A percentile compares a stretch with the other conserved stretches of the same genome.
Conservation (phyloP, 2,113 vertebrate genomes). For the Lampris incognitus region DNA sequence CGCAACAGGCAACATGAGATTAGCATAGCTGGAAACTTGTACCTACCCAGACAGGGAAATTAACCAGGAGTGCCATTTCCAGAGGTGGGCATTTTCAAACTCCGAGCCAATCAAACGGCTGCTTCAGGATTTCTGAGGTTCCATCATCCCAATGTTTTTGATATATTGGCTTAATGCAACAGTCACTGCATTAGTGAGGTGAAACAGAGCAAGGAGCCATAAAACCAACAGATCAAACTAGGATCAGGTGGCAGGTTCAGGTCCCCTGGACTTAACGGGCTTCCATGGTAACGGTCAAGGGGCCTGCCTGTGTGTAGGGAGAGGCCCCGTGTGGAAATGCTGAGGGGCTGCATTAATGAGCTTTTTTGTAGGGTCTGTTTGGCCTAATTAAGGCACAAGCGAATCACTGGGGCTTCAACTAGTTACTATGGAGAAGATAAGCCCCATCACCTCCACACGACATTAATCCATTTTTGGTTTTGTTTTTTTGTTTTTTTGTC, state of each 20-base stretch:
- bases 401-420: constrained; percentile 25
- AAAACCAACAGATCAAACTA: constrained; percentile 21
- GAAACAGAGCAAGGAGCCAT: not conserved
- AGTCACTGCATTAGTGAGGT: not conserved
- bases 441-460: constrained; percentile 35
- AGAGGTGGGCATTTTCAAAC: no score
- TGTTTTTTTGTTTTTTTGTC: not conserved
- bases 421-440: constrained; percentile 34
- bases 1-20: no score
- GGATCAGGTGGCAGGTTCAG: constrained; percentile 11
- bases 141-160: no score
- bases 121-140: no score
- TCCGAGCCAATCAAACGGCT: no score
- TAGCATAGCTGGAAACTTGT: no score
- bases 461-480: not conserved
- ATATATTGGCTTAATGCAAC: not conserved
- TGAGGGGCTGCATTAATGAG: constrained; percentile 52
- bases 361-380: constrained; percentile 47
- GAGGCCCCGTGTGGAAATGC: constrained; percentile 22
- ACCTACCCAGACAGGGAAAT: no score
- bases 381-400: constrained; percentile 52
- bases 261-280: not conserved
- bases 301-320: not conserved
- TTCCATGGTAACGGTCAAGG: constrained; percentile 5
- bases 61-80: no score